These are phyloP conservation scores for Mesitornis unicolor DNA, from an alignment of 2,113 vertebrate species.

Conservation along the genomic window DNA sequence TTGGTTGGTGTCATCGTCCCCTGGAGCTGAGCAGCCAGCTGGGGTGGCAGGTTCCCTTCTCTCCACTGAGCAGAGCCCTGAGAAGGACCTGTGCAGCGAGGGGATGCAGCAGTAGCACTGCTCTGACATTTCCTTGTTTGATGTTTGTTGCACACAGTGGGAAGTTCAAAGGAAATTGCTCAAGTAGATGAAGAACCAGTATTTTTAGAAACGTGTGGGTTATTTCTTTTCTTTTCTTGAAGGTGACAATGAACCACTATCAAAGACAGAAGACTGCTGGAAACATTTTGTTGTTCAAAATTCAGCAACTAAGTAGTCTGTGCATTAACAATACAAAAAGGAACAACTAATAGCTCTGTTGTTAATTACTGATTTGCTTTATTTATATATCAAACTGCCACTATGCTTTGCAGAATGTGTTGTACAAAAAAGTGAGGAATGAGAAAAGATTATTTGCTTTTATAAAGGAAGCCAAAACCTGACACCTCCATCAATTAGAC, in stretches of 20 bases:
- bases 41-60: neutral
- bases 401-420: neutral
- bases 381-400: neutral
- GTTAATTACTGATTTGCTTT: conserved; percentile 25
- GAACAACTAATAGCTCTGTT: neutral
- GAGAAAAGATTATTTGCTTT: neutral
- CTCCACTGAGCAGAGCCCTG: neutral
- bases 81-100: fast-evolving
- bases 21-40: neutral
- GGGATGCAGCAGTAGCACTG: neutral
- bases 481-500: neutral
- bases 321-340: neutral
- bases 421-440: neutral
- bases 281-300: neutral
- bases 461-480: neutral
- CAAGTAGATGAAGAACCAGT: neutral
- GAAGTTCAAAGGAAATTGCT: neutral
- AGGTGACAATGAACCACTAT: neutral
- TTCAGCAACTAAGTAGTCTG: neutral
- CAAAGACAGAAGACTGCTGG: neutral
- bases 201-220: neutral
- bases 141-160: neutral
- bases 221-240: neutral
- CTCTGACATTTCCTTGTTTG: neutral
- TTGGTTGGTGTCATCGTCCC: fast-evolving